Base-by-base conservation (phyloP, 2,888 invertebrate genomes). In the Amiota communis region DNA sequence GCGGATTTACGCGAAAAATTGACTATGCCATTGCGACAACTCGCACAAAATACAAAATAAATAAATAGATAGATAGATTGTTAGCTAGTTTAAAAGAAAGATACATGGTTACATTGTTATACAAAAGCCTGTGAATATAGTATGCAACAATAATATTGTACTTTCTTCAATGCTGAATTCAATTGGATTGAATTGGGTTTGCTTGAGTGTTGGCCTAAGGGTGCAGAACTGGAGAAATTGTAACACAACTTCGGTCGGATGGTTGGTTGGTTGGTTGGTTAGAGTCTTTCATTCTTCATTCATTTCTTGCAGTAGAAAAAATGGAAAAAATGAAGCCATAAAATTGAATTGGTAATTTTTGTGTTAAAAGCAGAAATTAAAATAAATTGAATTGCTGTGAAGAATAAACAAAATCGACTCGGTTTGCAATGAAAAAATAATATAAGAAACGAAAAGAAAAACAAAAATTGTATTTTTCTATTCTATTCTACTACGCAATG, bases 341-440 rank as follows among this genome's bases (percentile, higher is more conserved):
- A 87, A 86, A 85, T 85, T 86, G 87, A 87, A 86, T 87, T 86
- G 87, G 86, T 85, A 86, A 86, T 85, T 87, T 86, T 81, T 80
- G 82, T 81, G 86, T 83, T 83, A 86, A 86, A 81, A 86, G 86
- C 81, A 83, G 83, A 83, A 83, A 83, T 86, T 83, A 83, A 83
- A 83, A 83, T 83, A 86, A 86, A 83, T 83, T 84, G 86, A 83
- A 86, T 83, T 83, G 83, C 78, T 80, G 85, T 85, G 80, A 83
- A 86, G 83, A 83, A 53, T 61, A 65, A 53, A 76, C 76, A 78
- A 67, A 71, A 64, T 53, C 64, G 70, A 49, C 68, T 36, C 20
- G 51, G 57, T n/a, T 57, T 13, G 15, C 76, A 70, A 76, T 23
- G 36, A 71, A 74, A 75, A 79, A 80, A 75, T 74, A 76, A 36